These are phyloP conservation scores for Corythornis madagascariensis DNA, from an alignment of 2,113 vertebrate genomes.

Conservation along the genomic window DNA sequence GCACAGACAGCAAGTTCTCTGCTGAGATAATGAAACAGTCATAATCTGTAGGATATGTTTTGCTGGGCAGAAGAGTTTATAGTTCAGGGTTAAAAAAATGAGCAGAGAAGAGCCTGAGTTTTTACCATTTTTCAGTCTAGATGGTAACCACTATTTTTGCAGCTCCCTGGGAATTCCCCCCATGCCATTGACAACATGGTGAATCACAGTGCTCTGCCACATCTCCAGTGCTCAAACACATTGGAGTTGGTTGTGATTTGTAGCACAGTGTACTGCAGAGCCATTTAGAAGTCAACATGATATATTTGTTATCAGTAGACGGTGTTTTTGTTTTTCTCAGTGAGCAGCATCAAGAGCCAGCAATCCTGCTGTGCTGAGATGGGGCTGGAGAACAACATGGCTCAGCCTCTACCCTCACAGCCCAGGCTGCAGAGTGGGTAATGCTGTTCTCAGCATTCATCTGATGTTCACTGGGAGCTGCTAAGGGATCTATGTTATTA, in stretches of 20 bases:
- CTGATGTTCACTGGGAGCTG: not conserved
- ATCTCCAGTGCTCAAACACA: not conserved
- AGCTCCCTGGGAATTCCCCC: not conserved
- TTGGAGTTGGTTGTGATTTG: constrained; percentile 6
- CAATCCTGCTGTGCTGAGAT: not conserved
- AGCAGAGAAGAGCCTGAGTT: not conserved
- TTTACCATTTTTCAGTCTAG: constrained; percentile 2
- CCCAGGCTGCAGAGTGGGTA: not conserved
- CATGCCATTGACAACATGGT: fast-evolving
- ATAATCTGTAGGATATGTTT: constrained; percentile 10
- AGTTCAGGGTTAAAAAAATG: not conserved
- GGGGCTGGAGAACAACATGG: fast-evolving
- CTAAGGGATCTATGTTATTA: constrained; percentile 11
- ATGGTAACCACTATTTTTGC: not conserved
- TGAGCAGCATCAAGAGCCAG: not conserved
- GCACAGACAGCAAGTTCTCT: constrained; percentile 30
- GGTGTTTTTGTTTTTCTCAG: constrained; percentile 17
- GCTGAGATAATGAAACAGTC: constrained; percentile 47
- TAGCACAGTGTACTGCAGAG: not conserved
- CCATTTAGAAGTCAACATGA: not conserved
- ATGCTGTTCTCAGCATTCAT: not conserved
- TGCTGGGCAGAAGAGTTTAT: constrained; percentile 14
- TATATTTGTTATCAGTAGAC: not conserved
- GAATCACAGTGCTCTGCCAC: not conserved
- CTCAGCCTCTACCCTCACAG: not conserved